These are phyloP conservation scores for Phalangium opilio DNA, from an alignment of 2,888 invertebrate species.

Conservation along the genomic window DNA sequence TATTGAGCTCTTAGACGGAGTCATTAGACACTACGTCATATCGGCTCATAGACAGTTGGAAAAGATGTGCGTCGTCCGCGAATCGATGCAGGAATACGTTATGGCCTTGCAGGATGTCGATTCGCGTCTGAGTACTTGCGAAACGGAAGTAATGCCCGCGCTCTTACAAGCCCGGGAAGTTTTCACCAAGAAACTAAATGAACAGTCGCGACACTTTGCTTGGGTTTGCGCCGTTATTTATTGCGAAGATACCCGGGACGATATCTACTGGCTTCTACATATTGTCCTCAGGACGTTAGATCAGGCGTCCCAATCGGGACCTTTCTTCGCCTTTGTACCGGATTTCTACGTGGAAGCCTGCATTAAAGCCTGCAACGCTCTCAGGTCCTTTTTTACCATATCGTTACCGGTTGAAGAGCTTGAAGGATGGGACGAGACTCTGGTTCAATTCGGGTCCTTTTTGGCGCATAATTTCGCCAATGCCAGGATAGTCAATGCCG, in stretches of 20 bases:
- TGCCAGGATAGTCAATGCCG: slow-evolving; percentile 45
- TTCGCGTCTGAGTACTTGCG: slow-evolving; percentile 8
- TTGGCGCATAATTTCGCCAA: slow-evolving; percentile 60
- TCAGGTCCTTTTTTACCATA: slow-evolving; percentile 47
- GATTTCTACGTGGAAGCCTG: slow-evolving; percentile 55
- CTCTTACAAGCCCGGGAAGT: slow-evolving; percentile 42
- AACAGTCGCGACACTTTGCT: slow-evolving; percentile 48
- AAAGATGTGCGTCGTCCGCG: slow-evolving; percentile 40
- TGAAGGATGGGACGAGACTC: slow-evolving; percentile 34
- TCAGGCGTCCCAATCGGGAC: slow-evolving; percentile 42
- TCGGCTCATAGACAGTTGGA: slow-evolving; percentile 46
- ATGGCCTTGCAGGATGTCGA: slow-evolving; percentile 33
- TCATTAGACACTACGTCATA: slow-evolving; percentile 49
- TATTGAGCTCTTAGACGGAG: slow-evolving; percentile 44
- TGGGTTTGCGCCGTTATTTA: slow-evolving; percentile 52
- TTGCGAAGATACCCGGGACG: slow-evolving; percentile 27
- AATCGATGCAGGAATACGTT: slow-evolving; percentile 48
- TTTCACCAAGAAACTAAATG: slow-evolving; percentile 42
- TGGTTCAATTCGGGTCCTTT: slow-evolving; percentile 51
- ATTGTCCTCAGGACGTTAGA: slow-evolving; percentile 44
- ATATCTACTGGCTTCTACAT: slow-evolving; percentile 44
- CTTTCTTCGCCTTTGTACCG: slow-evolving; percentile 52
- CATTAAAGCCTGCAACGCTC: slow-evolving; percentile 45
- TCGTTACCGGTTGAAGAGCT: slow-evolving; percentile 27
- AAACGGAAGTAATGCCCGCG: slow-evolving; percentile 37